phyloP scores from a whole-genome alignment of 2,888 invertebrate genomes.

The Cephonodes hylas region DNA sequence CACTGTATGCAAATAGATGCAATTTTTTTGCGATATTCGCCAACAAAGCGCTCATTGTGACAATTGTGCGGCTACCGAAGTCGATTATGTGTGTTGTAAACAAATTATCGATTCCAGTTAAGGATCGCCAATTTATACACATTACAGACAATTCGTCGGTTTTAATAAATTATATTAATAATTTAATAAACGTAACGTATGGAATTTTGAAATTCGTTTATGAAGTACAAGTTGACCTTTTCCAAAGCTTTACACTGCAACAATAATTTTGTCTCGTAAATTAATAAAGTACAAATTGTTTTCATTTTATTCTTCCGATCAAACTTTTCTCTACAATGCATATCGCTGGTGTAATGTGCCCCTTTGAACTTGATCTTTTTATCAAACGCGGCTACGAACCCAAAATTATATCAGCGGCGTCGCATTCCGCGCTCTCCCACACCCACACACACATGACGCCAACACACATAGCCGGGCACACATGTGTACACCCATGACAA shows the following conservation, averaged over 20 bases:
- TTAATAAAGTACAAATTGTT: not conserved
- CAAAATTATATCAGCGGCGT: constrained; percentile 67
- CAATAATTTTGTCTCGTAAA: too few species aligned
- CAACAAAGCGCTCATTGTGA: constrained; percentile 50
- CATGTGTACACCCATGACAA: constrained; percentile 18
- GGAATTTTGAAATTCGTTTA: not conserved
- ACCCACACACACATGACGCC: constrained; percentile 25
- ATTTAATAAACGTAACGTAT: too few species aligned
- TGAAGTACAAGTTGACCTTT: not conserved
- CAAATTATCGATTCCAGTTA: constrained; percentile 35
- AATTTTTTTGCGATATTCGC: constrained; percentile 54
- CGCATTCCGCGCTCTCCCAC: constrained; percentile 63
- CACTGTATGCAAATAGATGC: constrained; percentile 72
- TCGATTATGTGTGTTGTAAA: constrained; percentile 57
- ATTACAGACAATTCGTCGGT: too few species aligned
- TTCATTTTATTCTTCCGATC: not conserved
- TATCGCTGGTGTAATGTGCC: constrained; percentile 52
- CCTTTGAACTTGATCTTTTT: constrained; percentile 79
- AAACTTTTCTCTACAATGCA: constrained; percentile 30
- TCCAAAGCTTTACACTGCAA: too few species aligned
- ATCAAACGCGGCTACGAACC: constrained; percentile 63
- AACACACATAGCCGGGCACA: constrained; percentile 21
- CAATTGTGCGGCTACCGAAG: constrained; percentile 54
- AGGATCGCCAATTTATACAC: not conserved
- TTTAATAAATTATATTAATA: too few species aligned